Percentiles rank a stretch among this genome's conserved stretches.
Evolutionary conservation across 2,888 invertebrate genomes (phyloP).

Genomic region (Hyppa rectilinea): DNA sequence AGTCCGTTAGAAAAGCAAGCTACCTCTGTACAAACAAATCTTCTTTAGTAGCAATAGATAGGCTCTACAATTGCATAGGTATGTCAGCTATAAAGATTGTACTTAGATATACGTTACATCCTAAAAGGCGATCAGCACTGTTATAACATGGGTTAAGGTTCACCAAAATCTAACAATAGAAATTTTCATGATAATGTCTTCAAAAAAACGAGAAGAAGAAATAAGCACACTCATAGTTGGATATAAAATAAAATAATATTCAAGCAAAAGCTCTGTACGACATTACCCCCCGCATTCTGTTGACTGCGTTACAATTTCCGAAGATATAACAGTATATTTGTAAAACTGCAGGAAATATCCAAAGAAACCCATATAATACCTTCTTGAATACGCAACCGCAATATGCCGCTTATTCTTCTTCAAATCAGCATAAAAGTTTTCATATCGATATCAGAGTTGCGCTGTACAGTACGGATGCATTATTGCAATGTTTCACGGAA

Average conservation of each 20-base stretch:
- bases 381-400: constrained; percentile 30
- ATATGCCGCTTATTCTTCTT: constrained; percentile 59
- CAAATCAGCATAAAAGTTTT: constrained; percentile 60
- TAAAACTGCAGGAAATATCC: not conserved
- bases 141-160: not conserved
- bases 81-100: not conserved
- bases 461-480: constrained; percentile 63
- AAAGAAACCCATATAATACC: constrained; percentile 29
- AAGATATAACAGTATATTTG: constrained; percentile 12
- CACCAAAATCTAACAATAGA: not conserved
- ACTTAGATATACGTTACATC: not conserved
- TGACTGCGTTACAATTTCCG: not conserved
- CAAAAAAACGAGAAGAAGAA: too few species aligned
- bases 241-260: not conserved
- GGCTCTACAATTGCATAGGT: too few species aligned
- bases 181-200: not conserved
- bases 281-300: not conserved
- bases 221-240: not conserved
- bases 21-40: not conserved
- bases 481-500: constrained; percentile 66
- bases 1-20: not conserved
- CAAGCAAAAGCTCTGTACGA: not conserved
- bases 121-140: not conserved
- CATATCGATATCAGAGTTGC: constrained; percentile 59
- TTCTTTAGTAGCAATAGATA: not conserved